Evolutionary conservation across 2,113 vertebrate genomes (phyloP).

Genomic region (Mola mola): DNA sequence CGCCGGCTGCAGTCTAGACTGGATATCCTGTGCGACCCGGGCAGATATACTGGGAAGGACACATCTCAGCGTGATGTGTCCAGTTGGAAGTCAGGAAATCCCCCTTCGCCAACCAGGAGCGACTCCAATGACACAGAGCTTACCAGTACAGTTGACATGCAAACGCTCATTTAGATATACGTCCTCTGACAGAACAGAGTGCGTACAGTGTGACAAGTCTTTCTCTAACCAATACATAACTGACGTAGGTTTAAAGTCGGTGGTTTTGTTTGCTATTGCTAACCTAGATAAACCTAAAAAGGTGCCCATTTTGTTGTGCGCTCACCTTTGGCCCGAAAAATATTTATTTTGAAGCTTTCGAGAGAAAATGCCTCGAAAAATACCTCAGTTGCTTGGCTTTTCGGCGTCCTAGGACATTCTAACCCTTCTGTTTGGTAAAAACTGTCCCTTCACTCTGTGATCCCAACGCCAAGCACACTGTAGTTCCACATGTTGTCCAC

Average conservation of each 20-base stretch:
- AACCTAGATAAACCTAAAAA: conserved; percentile 1
- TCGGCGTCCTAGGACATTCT: conserved; percentile 51
- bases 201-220: too few species aligned
- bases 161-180: too few species aligned
- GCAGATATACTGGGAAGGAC: conserved; percentile 55
- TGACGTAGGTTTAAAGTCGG: neutral
- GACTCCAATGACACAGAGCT: conserved; percentile 13
- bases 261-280: conserved; percentile 52
- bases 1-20: conserved; percentile 28
- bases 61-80: conserved; percentile 48
- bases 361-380: neutral
- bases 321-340: conserved; percentile 56
- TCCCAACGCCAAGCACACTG: conserved; percentile 56
- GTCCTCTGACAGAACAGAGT: neutral
- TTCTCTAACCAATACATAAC: neutral
- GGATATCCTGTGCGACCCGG: neutral
- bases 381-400: neutral
- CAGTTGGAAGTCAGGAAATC: conserved; percentile 31
- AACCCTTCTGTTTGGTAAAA: conserved; percentile 1
- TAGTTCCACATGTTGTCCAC: conserved; percentile 3
- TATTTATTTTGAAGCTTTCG: conserved; percentile 8
- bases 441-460: neutral
- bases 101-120: neutral
- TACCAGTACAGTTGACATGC: neutral
- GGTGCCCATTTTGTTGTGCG: neutral